phyloP scores from a whole-genome alignment of 2,113 vertebrate species.

The Brachypodius melanocephalos region DNA sequence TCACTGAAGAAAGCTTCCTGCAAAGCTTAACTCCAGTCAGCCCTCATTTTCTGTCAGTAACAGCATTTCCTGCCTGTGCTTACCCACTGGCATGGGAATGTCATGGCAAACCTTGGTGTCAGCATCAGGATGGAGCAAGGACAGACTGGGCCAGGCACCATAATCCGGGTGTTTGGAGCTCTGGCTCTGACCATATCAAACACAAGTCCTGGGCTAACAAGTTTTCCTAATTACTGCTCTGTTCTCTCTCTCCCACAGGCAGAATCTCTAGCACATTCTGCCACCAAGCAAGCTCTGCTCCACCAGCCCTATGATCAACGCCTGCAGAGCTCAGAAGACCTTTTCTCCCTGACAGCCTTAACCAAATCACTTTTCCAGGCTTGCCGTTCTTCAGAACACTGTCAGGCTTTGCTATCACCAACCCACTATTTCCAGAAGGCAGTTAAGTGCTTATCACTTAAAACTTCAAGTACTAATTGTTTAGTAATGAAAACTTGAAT shows the following conservation, averaged over 20 bases:
- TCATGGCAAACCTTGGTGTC: too few species aligned
- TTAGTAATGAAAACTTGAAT: constrained; percentile 60
- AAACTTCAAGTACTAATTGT: constrained; percentile 58
- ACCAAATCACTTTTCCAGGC: background rate
- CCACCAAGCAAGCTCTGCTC: background rate
- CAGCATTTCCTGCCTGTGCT: background rate
- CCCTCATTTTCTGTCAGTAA: background rate
- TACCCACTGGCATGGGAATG: background rate
- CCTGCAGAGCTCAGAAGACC: background rate
- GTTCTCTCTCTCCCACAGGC: background rate
- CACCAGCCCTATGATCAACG: background rate
- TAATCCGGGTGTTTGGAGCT: background rate
- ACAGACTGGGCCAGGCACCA: background rate
- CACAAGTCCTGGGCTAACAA: background rate
- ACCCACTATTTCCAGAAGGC: background rate
- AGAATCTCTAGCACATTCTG: background rate
- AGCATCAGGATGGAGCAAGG: background rate
- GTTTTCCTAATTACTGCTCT: background rate
- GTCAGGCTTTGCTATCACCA: background rate
- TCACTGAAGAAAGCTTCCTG: background rate
- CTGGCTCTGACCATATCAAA: background rate
- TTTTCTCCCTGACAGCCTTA: background rate
- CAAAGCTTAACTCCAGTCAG: background rate
- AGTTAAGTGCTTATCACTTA: constrained; percentile 23
- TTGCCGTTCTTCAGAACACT: background rate